Percentiles rank a stretch among this genome's conserved stretches.
Conservation (phyloP, 2,888 invertebrate species). For the Torymus texanus region DNA sequence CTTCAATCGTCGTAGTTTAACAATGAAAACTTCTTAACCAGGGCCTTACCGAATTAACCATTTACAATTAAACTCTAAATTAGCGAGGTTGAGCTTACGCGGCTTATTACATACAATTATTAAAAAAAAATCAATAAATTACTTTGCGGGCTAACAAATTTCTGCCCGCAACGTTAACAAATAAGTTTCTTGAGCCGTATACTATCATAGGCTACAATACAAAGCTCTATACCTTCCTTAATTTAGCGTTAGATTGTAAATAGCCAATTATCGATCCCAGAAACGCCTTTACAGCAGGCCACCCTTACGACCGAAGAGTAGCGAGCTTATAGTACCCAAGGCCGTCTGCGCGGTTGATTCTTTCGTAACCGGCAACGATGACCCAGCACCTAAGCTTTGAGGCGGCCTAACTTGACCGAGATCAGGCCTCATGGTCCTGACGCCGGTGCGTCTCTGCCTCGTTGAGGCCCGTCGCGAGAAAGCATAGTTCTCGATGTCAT, state of each 20-base stretch:
- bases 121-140: background rate
- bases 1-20: conserved; percentile 3
- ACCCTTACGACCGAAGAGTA: conserved; percentile 90
- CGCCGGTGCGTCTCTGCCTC: conserved; percentile 76
- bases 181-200: conserved; percentile 1
- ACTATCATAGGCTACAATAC: background rate
- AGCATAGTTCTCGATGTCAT: conserved; percentile 17
- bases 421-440: conserved; percentile 79
- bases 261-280: conserved; percentile 4
- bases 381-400: conserved; percentile 41
- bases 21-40: conserved; percentile 27
- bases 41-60: conserved; percentile 6
- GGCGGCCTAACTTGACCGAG: conserved; percentile 75
- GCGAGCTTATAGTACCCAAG: conserved; percentile 86
- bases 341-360: conserved; percentile 76
- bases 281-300: conserved; percentile 81
- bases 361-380: conserved; percentile 65
- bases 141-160: too few species aligned
- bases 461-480: conserved; percentile 64
- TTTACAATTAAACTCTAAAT: conserved; percentile 15
- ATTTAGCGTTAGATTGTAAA: conserved; percentile 17
- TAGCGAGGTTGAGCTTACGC: background rate
- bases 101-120: background rate
- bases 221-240: background rate
- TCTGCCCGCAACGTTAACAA: background rate